A percentile compares a stretch with the other conserved stretches of the same genome.
Conservation (phyloP, 2,888 invertebrate species). For the Hipparchia semele region DNA sequence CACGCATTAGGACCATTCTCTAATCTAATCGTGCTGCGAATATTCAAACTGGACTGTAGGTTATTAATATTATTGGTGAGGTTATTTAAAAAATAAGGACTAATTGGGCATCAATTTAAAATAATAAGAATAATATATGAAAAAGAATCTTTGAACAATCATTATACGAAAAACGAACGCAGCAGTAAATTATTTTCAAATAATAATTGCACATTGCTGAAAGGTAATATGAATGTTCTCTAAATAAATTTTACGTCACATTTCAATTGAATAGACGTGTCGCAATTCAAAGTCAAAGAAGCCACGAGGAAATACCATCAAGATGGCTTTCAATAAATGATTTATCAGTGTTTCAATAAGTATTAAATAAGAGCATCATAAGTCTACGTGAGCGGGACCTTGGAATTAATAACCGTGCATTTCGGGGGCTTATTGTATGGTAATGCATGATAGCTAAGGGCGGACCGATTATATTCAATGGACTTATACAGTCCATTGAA, state of each 20-base stretch:
- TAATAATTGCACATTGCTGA: no score
- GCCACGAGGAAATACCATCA: conserved; percentile 72
- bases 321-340: conserved; percentile 66
- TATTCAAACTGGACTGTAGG: no score
- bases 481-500: conserved; percentile 19
- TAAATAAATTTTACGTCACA: conserved; percentile 45
- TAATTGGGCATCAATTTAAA: no score
- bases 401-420: conserved; percentile 47
- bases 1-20: no score
- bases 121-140: no score
- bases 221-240: conserved; percentile 23
- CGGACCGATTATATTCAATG: conserved; percentile 27
- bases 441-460: conserved; percentile 50
- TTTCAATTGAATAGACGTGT: conserved; percentile 57
- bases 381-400: conserved; percentile 49
- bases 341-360: conserved; percentile 59
- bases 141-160: no score
- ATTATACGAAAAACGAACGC: no score
- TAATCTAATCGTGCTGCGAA: no score
- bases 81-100: no score
- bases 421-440: conserved; percentile 70
- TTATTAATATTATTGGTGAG: no score
- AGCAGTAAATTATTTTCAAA: no score
- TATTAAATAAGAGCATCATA: conserved; percentile 46
- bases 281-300: conserved; percentile 65